Evolutionary conservation across 2,113 vertebrate genomes (phyloP).

Genomic region (Amphiprion ocellaris): DNA sequence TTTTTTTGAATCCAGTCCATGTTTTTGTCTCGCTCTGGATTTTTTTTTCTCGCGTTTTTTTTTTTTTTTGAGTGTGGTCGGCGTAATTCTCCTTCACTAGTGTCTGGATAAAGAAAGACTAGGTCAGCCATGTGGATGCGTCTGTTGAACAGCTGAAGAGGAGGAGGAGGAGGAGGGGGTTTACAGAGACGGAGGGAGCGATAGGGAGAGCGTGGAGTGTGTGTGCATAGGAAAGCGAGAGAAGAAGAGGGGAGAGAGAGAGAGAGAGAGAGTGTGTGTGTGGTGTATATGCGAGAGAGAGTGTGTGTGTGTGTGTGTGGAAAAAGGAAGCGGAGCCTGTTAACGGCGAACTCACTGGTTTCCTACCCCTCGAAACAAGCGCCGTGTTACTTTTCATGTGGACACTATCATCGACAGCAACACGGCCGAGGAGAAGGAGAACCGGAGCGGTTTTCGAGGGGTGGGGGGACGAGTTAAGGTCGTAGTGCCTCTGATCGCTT

Average conservation of each 20-base stretch:
- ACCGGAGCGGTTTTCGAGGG: constrained; percentile 46
- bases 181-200: constrained; percentile 74
- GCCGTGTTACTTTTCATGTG: constrained; percentile 75
- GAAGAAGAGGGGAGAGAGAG: constrained; percentile 12
- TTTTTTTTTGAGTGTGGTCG: constrained; percentile 59
- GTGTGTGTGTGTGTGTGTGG: constrained; percentile 59
- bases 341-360: constrained; percentile 84
- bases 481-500: constrained; percentile 46
- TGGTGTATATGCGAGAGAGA: constrained; percentile 26
- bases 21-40: constrained; percentile 81
- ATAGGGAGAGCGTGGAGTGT: constrained; percentile 72
- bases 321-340: constrained; percentile 86
- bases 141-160: constrained; percentile 88
- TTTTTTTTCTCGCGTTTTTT: constrained; percentile 45
- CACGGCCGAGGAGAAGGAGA: constrained; percentile 65
- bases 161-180: constrained; percentile 66
- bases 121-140: constrained; percentile 93
- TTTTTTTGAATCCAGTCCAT: constrained; percentile 82
- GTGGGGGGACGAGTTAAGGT: constrained; percentile 2
- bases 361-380: constrained; percentile 80
- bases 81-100: constrained; percentile 83
- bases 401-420: constrained; percentile 64
- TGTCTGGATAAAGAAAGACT: constrained; percentile 89
- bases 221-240: constrained; percentile 70
- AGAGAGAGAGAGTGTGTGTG: constrained; percentile 5